A percentile compares a stretch with the other conserved stretches of the same genome.
Evolutionary conservation across 1,140 invertebrate species (phyloP).

Genomic region (Bombus terrestris): DNA sequence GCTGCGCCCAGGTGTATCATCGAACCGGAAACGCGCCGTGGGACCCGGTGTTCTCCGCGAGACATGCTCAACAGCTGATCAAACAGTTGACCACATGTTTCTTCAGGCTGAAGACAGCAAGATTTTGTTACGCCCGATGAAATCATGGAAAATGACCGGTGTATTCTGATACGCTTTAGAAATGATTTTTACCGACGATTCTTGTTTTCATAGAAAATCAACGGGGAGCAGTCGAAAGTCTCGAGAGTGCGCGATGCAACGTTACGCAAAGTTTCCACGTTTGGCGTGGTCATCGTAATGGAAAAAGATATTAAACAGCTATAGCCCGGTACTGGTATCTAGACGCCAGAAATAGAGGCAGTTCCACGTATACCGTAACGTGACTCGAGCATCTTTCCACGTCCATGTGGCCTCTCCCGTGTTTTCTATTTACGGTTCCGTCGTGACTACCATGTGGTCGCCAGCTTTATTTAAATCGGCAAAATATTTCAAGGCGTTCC

Average conservation of each 20-base stretch:
- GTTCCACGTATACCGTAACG: slow-evolving; percentile 54
- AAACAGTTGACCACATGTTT: background rate
- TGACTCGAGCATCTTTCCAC: slow-evolving; percentile 45
- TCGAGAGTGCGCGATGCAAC: background rate
- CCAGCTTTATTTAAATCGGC: slow-evolving; percentile 64
- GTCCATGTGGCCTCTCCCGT: slow-evolving; percentile 59
- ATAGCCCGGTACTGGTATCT: slow-evolving; percentile 27
- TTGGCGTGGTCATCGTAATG: background rate
- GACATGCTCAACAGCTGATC: background rate
- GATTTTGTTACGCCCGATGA: background rate
- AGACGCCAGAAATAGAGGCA: slow-evolving; percentile 63
- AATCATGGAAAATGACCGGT: background rate
- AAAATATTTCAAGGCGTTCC: slow-evolving; percentile 49
- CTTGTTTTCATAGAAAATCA: background rate
- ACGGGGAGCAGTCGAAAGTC: background rate
- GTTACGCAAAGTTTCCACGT: background rate
- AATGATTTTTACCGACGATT: slow-evolving; percentile 1
- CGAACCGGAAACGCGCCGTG: slow-evolving; percentile 8
- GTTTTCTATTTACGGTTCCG: slow-evolving; percentile 60
- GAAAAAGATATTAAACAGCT: background rate
- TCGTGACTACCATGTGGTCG: slow-evolving; percentile 63
- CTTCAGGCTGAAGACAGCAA: background rate
- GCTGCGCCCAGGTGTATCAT: slow-evolving; percentile 82
- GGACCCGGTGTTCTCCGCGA: background rate
- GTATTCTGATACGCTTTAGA: background rate